These are phyloP conservation scores for Dasypogon diadema DNA, from an alignment of 2,888 invertebrate genomes.

Conservation along the genomic window DNA sequence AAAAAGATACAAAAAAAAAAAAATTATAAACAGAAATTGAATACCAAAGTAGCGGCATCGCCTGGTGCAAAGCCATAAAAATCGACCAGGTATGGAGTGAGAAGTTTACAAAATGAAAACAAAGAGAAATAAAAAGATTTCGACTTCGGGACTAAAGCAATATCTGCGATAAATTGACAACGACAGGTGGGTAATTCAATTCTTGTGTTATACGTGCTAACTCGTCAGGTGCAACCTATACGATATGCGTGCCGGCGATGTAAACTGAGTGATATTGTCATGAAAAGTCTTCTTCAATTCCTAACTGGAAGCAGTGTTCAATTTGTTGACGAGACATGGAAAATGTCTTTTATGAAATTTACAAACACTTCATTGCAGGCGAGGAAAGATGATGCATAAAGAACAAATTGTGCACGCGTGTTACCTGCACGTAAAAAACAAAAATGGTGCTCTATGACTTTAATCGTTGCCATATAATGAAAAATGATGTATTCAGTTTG, in stretches of 20 bases:
- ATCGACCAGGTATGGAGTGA: constrained; percentile 8
- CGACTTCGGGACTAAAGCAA: not conserved
- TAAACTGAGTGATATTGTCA: constrained; percentile 9
- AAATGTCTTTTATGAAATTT: not conserved
- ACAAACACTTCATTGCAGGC: not conserved
- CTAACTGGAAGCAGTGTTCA: constrained; percentile 2
- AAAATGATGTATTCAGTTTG: no score
- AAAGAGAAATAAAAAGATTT: not conserved
- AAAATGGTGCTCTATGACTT: no score
- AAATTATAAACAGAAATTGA: constrained; percentile 14
- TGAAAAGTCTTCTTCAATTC: constrained; percentile 15
- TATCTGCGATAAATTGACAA: constrained; percentile 45
- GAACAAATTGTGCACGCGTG: not conserved
- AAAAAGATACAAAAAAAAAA: not conserved
- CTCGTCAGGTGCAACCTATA: constrained; percentile 40
- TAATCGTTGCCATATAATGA: no score
- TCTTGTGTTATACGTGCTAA: constrained; percentile 46
- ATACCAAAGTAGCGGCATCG: constrained; percentile 6
- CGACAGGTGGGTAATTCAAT: constrained; percentile 48
- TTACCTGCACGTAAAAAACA: not conserved
- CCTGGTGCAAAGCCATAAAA: not conserved
- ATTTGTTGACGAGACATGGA: constrained; percentile 5
- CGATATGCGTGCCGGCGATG: constrained; percentile 32
- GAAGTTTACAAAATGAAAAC: constrained; percentile 5
- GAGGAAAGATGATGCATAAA: not conserved